Conservation (phyloP, 2,113 vertebrate species). For the Potamarius usumacintae region DNA sequence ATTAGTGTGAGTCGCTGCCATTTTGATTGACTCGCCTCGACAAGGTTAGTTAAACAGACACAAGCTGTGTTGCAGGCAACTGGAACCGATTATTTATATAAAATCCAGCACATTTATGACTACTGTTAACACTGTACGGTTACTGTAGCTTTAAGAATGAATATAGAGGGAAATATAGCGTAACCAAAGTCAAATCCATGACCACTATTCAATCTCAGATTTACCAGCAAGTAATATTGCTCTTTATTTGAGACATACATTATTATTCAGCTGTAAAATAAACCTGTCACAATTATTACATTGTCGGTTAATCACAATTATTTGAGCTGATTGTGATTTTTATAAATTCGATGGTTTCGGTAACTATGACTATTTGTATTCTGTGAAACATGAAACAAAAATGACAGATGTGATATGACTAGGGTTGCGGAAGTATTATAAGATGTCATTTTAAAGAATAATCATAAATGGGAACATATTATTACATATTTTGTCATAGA, state of each 20-base stretch:
- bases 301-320: neutral
- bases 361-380: neutral
- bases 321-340: neutral
- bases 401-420: neutral
- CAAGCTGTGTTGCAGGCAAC: constrained; percentile 66
- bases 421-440: neutral
- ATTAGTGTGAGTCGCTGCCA: constrained; percentile 72
- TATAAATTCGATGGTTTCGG: neutral
- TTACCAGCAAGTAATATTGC: neutral
- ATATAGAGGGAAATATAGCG: constrained; percentile 21
- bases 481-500: neutral
- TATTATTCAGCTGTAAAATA: neutral
- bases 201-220: neutral
- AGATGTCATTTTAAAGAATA: neutral
- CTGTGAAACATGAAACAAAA: neutral
- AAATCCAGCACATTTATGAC: constrained; percentile 63
- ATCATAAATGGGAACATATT: no score
- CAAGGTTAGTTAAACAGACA: constrained; percentile 66
- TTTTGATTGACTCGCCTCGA: constrained; percentile 61
- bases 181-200: neutral
- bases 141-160: constrained; percentile 33
- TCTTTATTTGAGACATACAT: neutral
- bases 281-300: neutral
- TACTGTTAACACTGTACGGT: neutral
- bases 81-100: constrained; percentile 66